These are phyloP conservation scores for Hemithea aestivaria DNA, from an alignment of 2,888 invertebrate genomes.

Conservation along the genomic window DNA sequence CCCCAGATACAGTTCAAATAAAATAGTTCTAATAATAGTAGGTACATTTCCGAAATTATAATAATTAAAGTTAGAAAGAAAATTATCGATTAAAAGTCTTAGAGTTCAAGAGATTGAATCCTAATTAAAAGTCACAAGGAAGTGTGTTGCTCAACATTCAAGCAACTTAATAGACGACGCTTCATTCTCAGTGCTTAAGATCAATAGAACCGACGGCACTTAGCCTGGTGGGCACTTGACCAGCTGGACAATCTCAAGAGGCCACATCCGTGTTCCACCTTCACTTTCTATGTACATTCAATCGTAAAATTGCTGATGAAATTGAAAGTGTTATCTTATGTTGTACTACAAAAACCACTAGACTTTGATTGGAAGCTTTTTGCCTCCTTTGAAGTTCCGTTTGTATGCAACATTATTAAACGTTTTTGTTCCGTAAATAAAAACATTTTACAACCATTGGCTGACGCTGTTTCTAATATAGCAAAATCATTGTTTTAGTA, in stretches of 20 bases:
- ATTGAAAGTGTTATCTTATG: constrained; percentile 37
- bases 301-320: constrained; percentile 37
- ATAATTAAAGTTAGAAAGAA: no score
- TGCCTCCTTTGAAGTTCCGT: background rate
- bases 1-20: no score
- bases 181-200: constrained; percentile 11
- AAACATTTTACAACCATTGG: no score
- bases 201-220: constrained; percentile 27
- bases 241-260: constrained; percentile 39
- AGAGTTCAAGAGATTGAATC: no score
- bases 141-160: constrained; percentile 5
- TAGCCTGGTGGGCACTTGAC: constrained; percentile 32
- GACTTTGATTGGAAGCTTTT: constrained; percentile 9
- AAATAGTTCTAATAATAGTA: no score
- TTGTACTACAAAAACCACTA: constrained; percentile 18
- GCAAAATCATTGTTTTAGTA: no score
- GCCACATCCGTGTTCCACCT: constrained; percentile 38
- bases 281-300: constrained; percentile 48
- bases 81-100: no score
- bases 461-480: no score
- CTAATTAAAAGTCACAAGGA: background rate
- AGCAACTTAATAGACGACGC: background rate
- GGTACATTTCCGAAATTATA: no score
- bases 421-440: no score
- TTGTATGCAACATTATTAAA: no score